Evolutionary conservation across 2,113 vertebrate species (phyloP), one percentile per base, ranked within the genome.

Genomic region (Symphodus melops): DNA sequence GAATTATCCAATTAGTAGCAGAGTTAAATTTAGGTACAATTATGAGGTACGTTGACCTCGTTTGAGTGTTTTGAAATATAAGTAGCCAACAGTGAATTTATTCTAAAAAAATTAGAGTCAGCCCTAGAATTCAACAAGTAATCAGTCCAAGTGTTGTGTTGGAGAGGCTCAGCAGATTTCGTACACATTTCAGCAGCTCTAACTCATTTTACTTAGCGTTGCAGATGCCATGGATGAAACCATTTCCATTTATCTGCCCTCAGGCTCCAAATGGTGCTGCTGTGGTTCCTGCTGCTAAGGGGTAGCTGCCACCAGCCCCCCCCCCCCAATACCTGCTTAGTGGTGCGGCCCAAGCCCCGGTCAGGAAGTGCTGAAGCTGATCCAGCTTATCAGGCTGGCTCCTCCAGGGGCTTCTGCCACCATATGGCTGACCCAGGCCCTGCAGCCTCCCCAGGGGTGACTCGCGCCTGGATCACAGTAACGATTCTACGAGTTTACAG

Each of bases 381-480:
- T 96, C 96, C 94, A 97, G 94, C 89, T 96, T 96, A 86, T 96
- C 91, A 21, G 93, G 93, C 93, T 96, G 95, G 63, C 94, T 94
- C 93, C 95, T 95, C 83, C 96, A 87, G 89, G 86, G 90, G 91
- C 81, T 81, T 96, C 91, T 96, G 93, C 81, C 90, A 84, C 97
- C 98, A 99, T 95, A 96, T 96, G 95, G 95, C 93, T 93, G 96
- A 97, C 93, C 95, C 94, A 91, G 93, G 88, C 88, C 94, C 95
- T 70, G 95, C 95, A 81, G 95, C 93, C 88, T 96, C 94, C 94
- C 95, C 94, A 85, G 95, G 95, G 91, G 91, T 83, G 72, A 93
- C 92, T 94, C 89, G 94, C 77, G 93, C 93, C 92, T 94, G 90
- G 94, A 96, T 96, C 93, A 97, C 91, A 89, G 92, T 21, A 64